Base-by-base conservation (phyloP, 2,888 invertebrate genomes). In the Acanthopleura granulata region DNA sequence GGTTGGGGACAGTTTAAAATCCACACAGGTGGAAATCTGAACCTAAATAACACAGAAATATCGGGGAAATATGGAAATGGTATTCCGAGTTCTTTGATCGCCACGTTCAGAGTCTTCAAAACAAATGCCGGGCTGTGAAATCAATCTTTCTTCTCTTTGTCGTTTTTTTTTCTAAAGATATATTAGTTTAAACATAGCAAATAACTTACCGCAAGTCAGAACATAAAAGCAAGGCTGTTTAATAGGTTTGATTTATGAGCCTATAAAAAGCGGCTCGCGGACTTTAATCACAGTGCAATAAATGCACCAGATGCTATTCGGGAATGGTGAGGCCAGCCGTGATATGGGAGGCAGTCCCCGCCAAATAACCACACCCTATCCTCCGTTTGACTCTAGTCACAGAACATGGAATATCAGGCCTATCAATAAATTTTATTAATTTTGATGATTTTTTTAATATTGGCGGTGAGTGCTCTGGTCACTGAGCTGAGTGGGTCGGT, bases 301-400 rank as follows among this genome's bases (percentile, higher is more conserved):
- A 66, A 66, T 66, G 25, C 25, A 66, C 15, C 66, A 66, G 66
- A 66, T 66, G 66, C 66, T 22, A 66, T 16, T 66, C 66, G 66
- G 57, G 6, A n/a, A n/a, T 12, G 3, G 57, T 57, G 18, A 4
- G 57, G 57, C 22, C 18, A 57, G 57, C 22, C 57, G 18, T 18
- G 57, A 9, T 57, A 40, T 40, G 40, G 40, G 40, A 40, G 40
- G 40, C 40, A 40, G 40, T 40, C 3, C 40, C 40, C 40, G 40
- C 40, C 40, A 40, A 40, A 40, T 40, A 40, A 40, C 40, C 40
- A 40, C 40, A 40, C 40, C 40, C 40, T 40, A 3, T 40, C 40
- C 4, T 40, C 40, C 9, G 40, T 40, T 40, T 40, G 40, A 40
- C 40, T 3, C 3, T 40, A 40, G 40, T 40, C 40, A 40, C 40